Percentiles rank a stretch among this genome's conserved stretches.
Conservation (phyloP, 2,888 invertebrate genomes). For the Drosophila austrosaltans region DNA sequence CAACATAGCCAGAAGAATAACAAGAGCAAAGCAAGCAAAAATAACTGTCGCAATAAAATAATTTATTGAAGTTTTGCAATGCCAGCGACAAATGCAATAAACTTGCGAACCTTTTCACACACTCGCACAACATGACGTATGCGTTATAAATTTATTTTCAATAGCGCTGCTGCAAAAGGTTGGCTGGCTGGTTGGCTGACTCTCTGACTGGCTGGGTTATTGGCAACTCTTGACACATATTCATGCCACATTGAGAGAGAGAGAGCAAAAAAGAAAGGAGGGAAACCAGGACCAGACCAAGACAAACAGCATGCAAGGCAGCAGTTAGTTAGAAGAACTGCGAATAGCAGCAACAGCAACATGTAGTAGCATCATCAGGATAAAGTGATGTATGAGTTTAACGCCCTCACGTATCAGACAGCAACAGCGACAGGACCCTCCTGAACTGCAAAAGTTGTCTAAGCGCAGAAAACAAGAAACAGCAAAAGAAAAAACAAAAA, state of each 20-base stretch:
- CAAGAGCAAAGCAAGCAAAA: slow-evolving; percentile 55
- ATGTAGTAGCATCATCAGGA: slow-evolving; percentile 53
- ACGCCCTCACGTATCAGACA: slow-evolving; percentile 74
- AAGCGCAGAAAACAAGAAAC: slow-evolving; percentile 31
- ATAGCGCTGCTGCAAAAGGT: slow-evolving; percentile 47
- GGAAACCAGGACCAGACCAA: slow-evolving; percentile 43
- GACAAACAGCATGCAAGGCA: slow-evolving; percentile 40
- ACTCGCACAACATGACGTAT: slow-evolving; percentile 65
- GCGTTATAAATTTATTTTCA: slow-evolving; percentile 77
- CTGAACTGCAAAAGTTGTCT: slow-evolving; percentile 65
- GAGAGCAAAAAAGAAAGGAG: slow-evolving; percentile 34
- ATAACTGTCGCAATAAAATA: slow-evolving; percentile 81
- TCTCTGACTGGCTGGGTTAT: slow-evolving; percentile 38
- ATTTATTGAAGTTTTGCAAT: slow-evolving; percentile 79
- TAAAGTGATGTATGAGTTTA: slow-evolving; percentile 81
- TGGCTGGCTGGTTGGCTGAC: slow-evolving; percentile 17
- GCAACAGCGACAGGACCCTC: slow-evolving; percentile 50
- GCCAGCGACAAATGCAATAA: slow-evolving; percentile 76
- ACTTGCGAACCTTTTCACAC: slow-evolving; percentile 50
- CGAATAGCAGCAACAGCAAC: slow-evolving; percentile 31
- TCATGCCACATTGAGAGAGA: slow-evolving; percentile 37
- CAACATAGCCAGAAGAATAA: slow-evolving; percentile 27
- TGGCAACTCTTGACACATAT: slow-evolving; percentile 79
- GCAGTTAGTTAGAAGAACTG: slow-evolving; percentile 41
- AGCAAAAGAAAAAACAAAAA: neutral